Percentiles rank a stretch among this genome's conserved stretches.
phyloP scores from a whole-genome alignment of 2,113 vertebrate genomes.

The Baryphthengus martii region DNA sequence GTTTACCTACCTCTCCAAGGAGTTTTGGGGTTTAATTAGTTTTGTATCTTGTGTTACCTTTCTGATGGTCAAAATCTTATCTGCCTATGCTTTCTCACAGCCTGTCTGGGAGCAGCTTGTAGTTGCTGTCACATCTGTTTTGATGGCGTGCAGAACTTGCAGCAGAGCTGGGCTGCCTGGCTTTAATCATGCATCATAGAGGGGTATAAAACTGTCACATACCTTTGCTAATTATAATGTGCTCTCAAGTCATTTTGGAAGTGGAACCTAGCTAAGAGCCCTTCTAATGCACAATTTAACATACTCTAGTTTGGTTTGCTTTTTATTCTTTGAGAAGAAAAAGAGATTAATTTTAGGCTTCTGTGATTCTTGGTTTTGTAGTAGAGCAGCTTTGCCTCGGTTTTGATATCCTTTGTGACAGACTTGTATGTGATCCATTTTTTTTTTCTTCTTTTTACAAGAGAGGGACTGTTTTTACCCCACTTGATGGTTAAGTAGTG shows the following conservation, averaged over 20 bases:
- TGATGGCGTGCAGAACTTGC: conserved; percentile 32
- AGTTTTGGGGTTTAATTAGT: background rate
- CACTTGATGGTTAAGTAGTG: background rate
- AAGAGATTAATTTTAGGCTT: background rate
- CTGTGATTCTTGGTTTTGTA: background rate
- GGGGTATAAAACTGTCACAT: conserved; percentile 62
- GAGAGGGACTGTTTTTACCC: background rate
- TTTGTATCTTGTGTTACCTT: background rate
- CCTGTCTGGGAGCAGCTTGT: conserved; percentile 6
- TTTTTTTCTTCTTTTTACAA: no score
- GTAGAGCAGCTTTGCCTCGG: background rate
- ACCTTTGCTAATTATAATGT: conserved; percentile 68
- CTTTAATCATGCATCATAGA: conserved; percentile 63
- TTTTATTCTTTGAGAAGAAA: background rate
- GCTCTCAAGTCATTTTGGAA: conserved; percentile 63
- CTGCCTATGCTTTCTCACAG: conserved; percentile 36
- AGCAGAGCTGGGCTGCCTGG: conserved; percentile 36
- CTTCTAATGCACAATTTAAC: conserved; percentile 31
- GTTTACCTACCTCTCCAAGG: background rate
- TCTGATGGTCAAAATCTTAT: conserved; percentile 28
- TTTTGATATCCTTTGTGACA: background rate
- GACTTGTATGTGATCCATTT: no score
- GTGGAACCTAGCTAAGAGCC: conserved; percentile 27
- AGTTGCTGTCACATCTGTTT: conserved; percentile 54
- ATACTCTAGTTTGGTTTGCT: conserved; percentile 9